Base-by-base conservation (phyloP, 1,140 invertebrate genomes). In the Zaprionus kolodkinae region DNA sequence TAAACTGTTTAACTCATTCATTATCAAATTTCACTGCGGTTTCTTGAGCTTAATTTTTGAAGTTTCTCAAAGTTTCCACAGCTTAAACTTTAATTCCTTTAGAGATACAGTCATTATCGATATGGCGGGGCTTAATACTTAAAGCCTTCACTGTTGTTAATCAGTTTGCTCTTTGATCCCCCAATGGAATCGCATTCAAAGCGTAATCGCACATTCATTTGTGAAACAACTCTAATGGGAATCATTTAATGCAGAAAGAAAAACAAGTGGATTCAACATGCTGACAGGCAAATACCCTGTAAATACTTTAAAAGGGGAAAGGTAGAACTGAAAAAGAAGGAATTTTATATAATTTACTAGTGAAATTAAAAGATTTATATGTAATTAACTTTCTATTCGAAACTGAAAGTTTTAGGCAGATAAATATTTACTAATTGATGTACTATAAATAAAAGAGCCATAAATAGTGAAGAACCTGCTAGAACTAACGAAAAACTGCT, bases 201-300 rank as follows among this genome's bases (percentile, higher is more conserved):
- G 48, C 35, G 30, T 33, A 72, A 74, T 69, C 52, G 71, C 65
- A 68, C 52, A 63, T 25, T 61, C 40, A 66, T 65, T 63, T 52
- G 15, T 43, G 43, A 45, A 54, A 35, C 38, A 60, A 43, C 17
- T 17, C 21, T 33, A 65, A 27, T 25, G 15, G 12, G 17, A 45
- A 72, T 56, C 21, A 69, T 50, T 74, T 48, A 27, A 21, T 25
- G 21, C 11, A 6, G 30, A 35, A 35, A 13, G 27, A 5, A 27
- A 35, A 3, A 21, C 3, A 48, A 17, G 15, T 2, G 27, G 4
- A 21, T 25, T 25, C 17, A 0, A 4, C 21, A 52, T 38, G 1
- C 6, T 25, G 54, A 21, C 17, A 0, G 1, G 0, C 1, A 13
- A 38, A 36, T 57, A 57, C 40, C 15, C 54, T 66, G 25, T 13